A percentile compares a stretch with the other conserved stretches of the same genome.
phyloP scores from a whole-genome alignment of 2,888 invertebrate species.

The Mayetiola destructor region DNA sequence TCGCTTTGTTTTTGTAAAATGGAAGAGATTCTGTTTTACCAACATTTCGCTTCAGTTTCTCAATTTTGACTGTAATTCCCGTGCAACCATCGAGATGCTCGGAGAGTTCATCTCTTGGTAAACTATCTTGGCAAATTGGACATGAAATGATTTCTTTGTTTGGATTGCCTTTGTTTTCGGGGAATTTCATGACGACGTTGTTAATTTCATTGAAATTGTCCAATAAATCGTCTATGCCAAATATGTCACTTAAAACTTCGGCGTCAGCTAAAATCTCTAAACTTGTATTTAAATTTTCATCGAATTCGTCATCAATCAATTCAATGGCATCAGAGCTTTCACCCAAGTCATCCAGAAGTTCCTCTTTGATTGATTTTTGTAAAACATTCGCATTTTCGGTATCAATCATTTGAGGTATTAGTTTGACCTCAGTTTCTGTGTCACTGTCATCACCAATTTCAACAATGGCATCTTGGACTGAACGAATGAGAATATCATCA shows the following conservation, averaged over 20 bases:
- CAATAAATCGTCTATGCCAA: constrained; percentile 29
- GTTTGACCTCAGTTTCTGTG: not conserved
- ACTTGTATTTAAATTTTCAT: constrained; percentile 21
- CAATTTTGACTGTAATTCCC: constrained; percentile 25
- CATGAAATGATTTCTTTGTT: constrained; percentile 30
- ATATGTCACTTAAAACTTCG: constrained; percentile 29
- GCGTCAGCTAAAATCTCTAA: constrained; percentile 26
- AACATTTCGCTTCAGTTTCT: constrained; percentile 17
- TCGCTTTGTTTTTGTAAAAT: not conserved
- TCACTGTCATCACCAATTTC: constrained; percentile 7
- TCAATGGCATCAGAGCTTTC: constrained; percentile 13
- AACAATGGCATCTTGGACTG: not conserved
- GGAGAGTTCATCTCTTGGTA: constrained; percentile 26
- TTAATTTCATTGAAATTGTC: constrained; percentile 30
- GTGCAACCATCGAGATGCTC: constrained; percentile 33
- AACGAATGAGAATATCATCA: constrained; percentile 26
- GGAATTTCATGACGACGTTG: constrained; percentile 24
- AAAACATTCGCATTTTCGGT: not conserved
- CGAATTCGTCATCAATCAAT: constrained; percentile 28
- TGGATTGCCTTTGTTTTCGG: constrained; percentile 17
- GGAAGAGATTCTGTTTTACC: not conserved
- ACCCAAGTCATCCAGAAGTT: not conserved
- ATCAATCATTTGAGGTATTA: not conserved
- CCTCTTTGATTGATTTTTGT: not conserved
- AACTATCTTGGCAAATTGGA: constrained; percentile 30